Evolutionary conservation across 2,888 invertebrate species (phyloP).

Genomic region (Taenaris catops): DNA sequence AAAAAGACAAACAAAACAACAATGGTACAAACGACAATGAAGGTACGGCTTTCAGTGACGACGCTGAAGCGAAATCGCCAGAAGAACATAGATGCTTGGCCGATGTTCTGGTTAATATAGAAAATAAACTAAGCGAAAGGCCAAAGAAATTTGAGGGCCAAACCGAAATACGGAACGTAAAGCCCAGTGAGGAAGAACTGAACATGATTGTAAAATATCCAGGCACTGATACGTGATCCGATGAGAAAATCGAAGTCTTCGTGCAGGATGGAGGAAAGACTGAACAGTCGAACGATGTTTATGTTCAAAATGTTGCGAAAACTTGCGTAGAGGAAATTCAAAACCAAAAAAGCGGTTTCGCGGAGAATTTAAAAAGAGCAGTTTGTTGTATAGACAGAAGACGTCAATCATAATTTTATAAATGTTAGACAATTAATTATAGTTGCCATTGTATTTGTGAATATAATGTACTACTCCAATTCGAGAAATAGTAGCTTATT

Average conservation of each 20-base stretch:
- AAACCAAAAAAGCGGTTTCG: constrained; percentile 58
- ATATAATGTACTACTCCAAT: too few species aligned
- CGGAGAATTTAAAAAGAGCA: constrained; percentile 64
- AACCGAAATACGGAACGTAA: constrained; percentile 52
- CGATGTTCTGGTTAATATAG: constrained; percentile 67
- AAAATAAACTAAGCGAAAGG: constrained; percentile 56
- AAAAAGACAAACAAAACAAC: constrained; percentile 59
- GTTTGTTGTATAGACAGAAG: constrained; percentile 71
- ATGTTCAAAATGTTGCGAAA: constrained; percentile 37
- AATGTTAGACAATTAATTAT: too few species aligned
- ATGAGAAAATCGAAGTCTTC: constrained; percentile 44
- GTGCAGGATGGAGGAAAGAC: constrained; percentile 49
- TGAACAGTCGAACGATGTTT: constrained; percentile 39
- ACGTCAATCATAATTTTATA: constrained; percentile 54
- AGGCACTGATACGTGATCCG: constrained; percentile 76
- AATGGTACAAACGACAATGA: constrained; percentile 38
- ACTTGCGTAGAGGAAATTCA: constrained; percentile 51
- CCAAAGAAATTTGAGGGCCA: constrained; percentile 58
- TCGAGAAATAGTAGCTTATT: too few species aligned
- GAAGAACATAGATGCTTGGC: constrained; percentile 58
- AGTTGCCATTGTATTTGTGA: too few species aligned
- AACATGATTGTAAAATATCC: constrained; percentile 71
- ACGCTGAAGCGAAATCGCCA: constrained; percentile 50
- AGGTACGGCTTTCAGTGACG: constrained; percentile 39
- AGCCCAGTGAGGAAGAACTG: constrained; percentile 63